These are phyloP conservation scores for Coluber constrictor DNA, from an alignment of 2,797 vertebrate genomes.

Conservation along the genomic window DNA sequence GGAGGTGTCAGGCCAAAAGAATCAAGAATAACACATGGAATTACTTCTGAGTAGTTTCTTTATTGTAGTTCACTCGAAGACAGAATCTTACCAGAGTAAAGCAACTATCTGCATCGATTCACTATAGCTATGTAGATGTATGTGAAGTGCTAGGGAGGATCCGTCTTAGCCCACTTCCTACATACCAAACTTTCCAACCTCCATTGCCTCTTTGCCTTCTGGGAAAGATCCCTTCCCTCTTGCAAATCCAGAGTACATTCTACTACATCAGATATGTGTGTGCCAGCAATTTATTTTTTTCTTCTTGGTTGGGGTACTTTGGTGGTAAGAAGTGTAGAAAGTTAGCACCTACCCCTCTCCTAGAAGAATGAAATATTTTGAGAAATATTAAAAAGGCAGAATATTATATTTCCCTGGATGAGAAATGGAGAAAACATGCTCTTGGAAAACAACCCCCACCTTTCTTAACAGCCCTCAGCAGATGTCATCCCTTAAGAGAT, in stretches of 20 bases:
- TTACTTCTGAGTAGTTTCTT: neutral
- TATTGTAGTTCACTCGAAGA: neutral
- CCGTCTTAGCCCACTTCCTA: neutral
- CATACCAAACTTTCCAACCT: neutral
- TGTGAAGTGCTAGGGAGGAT: neutral
- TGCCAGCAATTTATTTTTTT: neutral
- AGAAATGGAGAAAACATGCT: too few species aligned
- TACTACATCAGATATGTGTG: neutral
- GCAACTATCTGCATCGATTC: neutral
- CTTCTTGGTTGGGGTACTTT: neutral
- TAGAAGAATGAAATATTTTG: too few species aligned
- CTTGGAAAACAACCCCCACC: too few species aligned
- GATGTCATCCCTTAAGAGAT: too few species aligned
- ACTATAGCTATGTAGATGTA: neutral
- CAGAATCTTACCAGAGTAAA: neutral
- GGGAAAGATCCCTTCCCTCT: neutral
- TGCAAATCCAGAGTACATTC: neutral
- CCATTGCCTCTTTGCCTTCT: neutral
- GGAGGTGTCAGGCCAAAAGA: neutral
- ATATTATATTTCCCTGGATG: too few species aligned
- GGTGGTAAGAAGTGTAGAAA: neutral
- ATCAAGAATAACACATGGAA: neutral
- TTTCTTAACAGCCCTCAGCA: too few species aligned
- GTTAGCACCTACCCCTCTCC: too few species aligned
- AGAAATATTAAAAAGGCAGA: too few species aligned